phyloP scores from a whole-genome alignment of 2,113 vertebrate genomes.

The Anoplopoma fimbria region DNA sequence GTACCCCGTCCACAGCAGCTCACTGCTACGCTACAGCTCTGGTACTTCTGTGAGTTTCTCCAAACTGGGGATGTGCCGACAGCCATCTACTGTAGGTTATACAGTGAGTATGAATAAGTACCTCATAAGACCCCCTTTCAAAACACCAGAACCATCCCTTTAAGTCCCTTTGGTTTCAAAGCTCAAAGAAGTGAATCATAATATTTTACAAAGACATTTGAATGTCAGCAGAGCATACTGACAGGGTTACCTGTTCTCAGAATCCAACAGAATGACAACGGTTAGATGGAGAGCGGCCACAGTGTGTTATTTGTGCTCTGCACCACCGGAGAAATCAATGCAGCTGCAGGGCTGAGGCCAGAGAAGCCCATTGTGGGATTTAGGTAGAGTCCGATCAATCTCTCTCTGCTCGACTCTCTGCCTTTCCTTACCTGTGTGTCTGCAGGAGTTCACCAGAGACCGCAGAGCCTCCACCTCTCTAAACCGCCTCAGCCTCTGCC shows the following conservation, averaged over 20 bases:
- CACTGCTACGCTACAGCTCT: too few relatives aligned
- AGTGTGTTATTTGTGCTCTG: constrained; percentile 74
- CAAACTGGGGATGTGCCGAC: too few relatives aligned
- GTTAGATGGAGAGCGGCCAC: constrained; percentile 33
- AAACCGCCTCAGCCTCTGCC: constrained; percentile 36
- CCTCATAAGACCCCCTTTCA: too few relatives aligned
- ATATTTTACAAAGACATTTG: not conserved
- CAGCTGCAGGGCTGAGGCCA: constrained; percentile 71
- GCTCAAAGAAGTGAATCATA: not conserved
- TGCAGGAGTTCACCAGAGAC: constrained; percentile 58
- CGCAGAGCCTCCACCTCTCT: constrained; percentile 31
- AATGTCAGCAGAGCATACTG: constrained; percentile 4
- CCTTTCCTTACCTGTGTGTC: constrained; percentile 48
- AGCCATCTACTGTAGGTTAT: too few relatives aligned
- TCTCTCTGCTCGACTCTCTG: constrained; percentile 57
- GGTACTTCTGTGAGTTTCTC: too few relatives aligned
- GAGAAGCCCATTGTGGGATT: constrained; percentile 71
- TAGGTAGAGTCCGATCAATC: constrained; percentile 76
- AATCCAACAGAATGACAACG: constrained; percentile 36
- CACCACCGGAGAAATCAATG: constrained; percentile 79
- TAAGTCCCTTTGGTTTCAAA: not conserved
- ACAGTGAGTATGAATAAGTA: too few relatives aligned
- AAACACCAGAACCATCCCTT: not conserved
- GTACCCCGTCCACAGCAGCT: too few relatives aligned
- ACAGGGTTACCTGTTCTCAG: constrained; percentile 19